Conservation (phyloP, 1,140 invertebrate species). For the Potamilus streckersoni region DNA sequence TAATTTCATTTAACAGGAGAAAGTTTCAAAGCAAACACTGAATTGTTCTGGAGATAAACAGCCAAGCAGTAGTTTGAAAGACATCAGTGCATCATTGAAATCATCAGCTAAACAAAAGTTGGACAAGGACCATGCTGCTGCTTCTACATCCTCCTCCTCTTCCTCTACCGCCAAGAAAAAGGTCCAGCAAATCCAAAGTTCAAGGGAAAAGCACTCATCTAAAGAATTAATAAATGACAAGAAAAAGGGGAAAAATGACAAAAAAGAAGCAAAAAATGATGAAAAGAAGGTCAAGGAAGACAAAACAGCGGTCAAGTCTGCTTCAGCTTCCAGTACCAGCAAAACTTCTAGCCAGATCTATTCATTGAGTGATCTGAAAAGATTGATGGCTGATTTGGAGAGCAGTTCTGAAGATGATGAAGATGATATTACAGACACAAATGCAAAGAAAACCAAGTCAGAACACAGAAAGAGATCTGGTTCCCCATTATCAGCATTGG, state of each 20-base stretch:
- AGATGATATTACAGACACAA: too few relatives aligned
- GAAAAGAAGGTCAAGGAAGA: not conserved
- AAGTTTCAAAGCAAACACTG: constrained; percentile 1
- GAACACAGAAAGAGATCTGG: too few relatives aligned
- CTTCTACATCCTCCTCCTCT: not conserved
- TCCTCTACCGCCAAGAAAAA: not conserved
- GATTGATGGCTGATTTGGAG: too few relatives aligned
- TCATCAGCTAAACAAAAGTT: not conserved
- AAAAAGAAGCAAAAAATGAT: not conserved
- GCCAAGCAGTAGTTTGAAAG: constrained; percentile 1
- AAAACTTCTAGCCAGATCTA: too few relatives aligned
- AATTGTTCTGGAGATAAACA: constrained; percentile 10
- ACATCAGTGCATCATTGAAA: not conserved
- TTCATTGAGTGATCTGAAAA: too few relatives aligned
- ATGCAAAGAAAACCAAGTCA: too few relatives aligned
- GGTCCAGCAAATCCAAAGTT: not conserved
- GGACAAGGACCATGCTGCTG: not conserved
- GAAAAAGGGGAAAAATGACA: not conserved
- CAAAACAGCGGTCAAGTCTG: not conserved
- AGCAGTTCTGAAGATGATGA: too few relatives aligned
- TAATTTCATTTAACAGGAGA: constrained; percentile 17
- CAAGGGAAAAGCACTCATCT: constrained; percentile 18
- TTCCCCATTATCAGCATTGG: too few relatives aligned
- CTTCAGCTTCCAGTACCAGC: too few relatives aligned
- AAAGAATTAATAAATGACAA: constrained; percentile 11